phyloP scores from a whole-genome alignment of 2,888 invertebrate genomes.

The Podotricha telesiphe region DNA sequence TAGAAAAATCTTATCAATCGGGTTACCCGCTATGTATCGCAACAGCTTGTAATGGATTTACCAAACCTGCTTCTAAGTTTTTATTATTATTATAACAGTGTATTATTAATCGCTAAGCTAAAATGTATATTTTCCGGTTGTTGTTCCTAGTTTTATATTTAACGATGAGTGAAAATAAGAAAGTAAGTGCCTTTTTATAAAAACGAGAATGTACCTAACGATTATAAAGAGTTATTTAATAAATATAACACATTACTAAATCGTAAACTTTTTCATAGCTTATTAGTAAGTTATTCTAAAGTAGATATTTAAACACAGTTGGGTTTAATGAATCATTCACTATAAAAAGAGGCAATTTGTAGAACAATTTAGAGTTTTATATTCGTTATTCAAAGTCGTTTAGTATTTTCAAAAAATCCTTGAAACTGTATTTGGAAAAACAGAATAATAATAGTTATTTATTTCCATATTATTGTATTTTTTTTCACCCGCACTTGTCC shows the following conservation, averaged over 20 bases:
- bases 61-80: neutral
- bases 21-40: conserved; percentile 7
- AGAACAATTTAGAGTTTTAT: no score
- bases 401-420: no score
- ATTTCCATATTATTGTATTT: no score
- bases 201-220: neutral
- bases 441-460: no score
- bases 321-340: no score
- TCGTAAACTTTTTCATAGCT: no score
- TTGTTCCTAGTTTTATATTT: conserved; percentile 53
- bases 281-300: no score
- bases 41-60: conserved; percentile 11
- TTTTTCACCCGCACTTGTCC: no score
- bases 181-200: conserved; percentile 52
- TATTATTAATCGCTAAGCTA: conserved; percentile 30
- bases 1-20: neutral
- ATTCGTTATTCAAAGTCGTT: no score
- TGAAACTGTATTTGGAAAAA: no score
- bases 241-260: neutral
- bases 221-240: neutral
- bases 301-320: no score
- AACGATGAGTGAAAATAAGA: conserved; percentile 50
- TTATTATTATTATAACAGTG: conserved; percentile 17
- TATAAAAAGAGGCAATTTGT: no score
- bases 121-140: conserved; percentile 56